Percentiles rank a stretch among this genome's conserved stretches.
phyloP scores from a whole-genome alignment of 2,888 invertebrate species.

The Melieria omissa region DNA sequence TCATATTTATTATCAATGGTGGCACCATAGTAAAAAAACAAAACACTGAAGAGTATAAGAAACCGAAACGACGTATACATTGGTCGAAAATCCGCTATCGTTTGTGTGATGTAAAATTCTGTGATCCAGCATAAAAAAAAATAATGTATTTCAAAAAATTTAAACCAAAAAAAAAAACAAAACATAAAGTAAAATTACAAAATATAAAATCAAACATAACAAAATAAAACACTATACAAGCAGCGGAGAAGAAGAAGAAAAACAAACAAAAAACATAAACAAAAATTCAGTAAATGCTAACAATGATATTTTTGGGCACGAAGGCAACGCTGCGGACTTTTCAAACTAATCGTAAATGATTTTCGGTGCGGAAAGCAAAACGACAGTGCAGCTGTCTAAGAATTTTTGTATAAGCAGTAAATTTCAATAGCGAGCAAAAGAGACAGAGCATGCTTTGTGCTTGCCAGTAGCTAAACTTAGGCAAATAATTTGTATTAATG shows the following conservation, averaged over 20 bases:
- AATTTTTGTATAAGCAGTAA: too few species aligned
- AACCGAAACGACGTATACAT: conserved; percentile 32
- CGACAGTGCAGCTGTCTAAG: too few species aligned
- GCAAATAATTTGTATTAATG: background rate
- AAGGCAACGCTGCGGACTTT: too few species aligned
- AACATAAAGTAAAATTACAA: conserved; percentile 29
- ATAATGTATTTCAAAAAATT: conserved; percentile 40
- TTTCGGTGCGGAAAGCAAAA: too few species aligned
- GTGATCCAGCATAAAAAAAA: conserved; percentile 63
- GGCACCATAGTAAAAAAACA: too few species aligned
- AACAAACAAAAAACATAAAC: background rate
- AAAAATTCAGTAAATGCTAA: background rate
- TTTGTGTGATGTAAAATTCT: conserved; percentile 67
- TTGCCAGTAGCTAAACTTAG: background rate
- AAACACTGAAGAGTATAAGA: too few species aligned
- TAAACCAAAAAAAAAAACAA: conserved; percentile 25
- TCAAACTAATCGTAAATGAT: too few species aligned
- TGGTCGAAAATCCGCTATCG: conserved; percentile 46
- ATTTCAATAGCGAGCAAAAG: too few species aligned
- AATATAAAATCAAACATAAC: conserved; percentile 19
- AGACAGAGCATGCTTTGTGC: too few species aligned
- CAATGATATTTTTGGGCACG: background rate
- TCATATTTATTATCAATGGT: too few species aligned
- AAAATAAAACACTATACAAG: conserved; percentile 5
- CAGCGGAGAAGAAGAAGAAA: background rate